Evolutionary conservation across 2,888 invertebrate genomes (phyloP).

Genomic region (Stegophylla sp.): DNA sequence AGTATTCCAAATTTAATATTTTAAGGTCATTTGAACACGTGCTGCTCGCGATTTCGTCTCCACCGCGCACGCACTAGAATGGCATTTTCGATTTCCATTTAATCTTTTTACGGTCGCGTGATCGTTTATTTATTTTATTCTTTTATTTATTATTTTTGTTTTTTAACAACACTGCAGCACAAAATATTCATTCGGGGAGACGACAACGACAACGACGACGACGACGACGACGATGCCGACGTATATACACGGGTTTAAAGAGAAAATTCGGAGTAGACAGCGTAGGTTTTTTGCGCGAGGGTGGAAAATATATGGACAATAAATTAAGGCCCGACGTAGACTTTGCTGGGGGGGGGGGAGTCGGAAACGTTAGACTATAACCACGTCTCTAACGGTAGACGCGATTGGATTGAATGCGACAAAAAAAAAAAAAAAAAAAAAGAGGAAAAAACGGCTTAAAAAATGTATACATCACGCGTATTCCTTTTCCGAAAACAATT

Average conservation of each 20-base stretch:
- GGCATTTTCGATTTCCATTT: neutral
- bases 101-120: neutral
- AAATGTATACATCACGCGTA: constrained; percentile 5
- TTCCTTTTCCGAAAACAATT: constrained; percentile 46
- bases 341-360: no score
- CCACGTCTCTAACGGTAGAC: neutral
- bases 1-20: neutral
- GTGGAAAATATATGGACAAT: constrained; percentile 18
- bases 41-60: neutral
- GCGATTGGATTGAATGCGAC: constrained; percentile 14
- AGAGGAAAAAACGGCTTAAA: constrained; percentile 25
- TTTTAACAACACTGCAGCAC: neutral
- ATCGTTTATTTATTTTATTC: neutral
- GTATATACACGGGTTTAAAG: neutral
- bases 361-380: constrained; percentile 35
- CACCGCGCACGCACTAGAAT: no score
- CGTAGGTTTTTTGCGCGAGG: neutral
- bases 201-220: neutral
- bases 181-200: neutral
- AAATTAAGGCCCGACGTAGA: constrained; percentile 25
- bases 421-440: no score
- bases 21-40: constrained; percentile 7
- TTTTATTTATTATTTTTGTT: neutral
- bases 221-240: neutral
- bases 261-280: constrained; percentile 21